Percentiles rank a stretch among this genome's conserved stretches.
These are phyloP conservation scores for Cotesia chilonis DNA, from an alignment of 1,140 invertebrate species.

Conservation along the genomic window DNA sequence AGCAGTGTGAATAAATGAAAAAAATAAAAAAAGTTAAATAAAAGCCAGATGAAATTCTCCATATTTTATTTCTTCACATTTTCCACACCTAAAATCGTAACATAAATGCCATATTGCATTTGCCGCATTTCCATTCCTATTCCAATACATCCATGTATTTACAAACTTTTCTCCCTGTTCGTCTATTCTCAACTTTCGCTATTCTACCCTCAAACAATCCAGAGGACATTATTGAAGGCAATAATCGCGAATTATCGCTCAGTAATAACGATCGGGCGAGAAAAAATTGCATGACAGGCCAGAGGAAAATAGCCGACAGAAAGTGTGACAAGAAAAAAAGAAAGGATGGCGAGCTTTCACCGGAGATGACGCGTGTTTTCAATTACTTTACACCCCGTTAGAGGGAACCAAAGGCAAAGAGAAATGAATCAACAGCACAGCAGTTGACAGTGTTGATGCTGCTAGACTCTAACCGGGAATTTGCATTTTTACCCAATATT, in stretches of 20 bases:
- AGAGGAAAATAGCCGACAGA: not conserved
- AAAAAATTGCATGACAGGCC: not conserved
- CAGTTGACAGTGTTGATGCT: constrained; percentile 3
- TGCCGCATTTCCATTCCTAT: not conserved
- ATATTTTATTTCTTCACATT: constrained; percentile 26
- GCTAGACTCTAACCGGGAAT: constrained; percentile 47
- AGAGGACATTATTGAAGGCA: too few species aligned
- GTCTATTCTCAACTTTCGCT: too few species aligned
- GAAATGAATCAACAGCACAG: constrained; percentile 34
- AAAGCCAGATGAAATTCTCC: constrained; percentile 26
- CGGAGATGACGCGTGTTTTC: constrained; percentile 55
- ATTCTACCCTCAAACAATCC: too few species aligned
- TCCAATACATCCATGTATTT: too few species aligned
- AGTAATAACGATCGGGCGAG: too few species aligned
- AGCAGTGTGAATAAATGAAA: constrained; percentile 27
- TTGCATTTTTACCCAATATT: constrained; percentile 62
- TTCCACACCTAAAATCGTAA: constrained; percentile 12
- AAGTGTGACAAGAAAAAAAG: not conserved
- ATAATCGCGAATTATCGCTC: too few species aligned
- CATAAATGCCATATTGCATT: constrained; percentile 23
- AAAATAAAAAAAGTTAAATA: too few species aligned
- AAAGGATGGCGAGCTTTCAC: constrained; percentile 18
- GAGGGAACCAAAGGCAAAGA: not conserved
- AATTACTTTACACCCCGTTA: constrained; percentile 50
- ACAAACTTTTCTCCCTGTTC: too few species aligned